Evolutionary conservation across 2,888 invertebrate species (phyloP).

Genomic region (Pollenia amentaria): DNA sequence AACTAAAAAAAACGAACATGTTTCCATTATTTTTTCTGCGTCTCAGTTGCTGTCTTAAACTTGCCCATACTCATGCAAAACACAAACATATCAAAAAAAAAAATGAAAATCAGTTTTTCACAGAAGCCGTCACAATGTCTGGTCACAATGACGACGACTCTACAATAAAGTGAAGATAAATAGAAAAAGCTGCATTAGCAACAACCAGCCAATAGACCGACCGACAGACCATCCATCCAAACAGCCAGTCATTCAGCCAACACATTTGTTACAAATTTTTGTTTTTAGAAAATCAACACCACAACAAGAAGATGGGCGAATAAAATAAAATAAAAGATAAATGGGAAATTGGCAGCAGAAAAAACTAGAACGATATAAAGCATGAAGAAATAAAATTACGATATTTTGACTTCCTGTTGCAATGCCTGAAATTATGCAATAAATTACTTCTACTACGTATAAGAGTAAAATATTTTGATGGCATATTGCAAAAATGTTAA

Average conservation of each 20-base stretch:
- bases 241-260: conserved; percentile 13
- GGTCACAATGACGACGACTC: conserved; percentile 68
- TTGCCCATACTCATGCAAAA: not conserved
- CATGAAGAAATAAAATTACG: conserved; percentile 35
- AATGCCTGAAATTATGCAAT: conserved; percentile 67
- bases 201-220: conserved; percentile 15
- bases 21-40: conserved; percentile 3
- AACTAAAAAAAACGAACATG: not conserved
- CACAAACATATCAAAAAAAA: not conserved
- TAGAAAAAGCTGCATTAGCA: conserved; percentile 60
- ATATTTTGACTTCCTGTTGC: conserved; percentile 66
- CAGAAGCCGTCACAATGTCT: conserved; percentile 65
- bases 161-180: conserved; percentile 38
- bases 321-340: conserved; percentile 7
- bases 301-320: not conserved
- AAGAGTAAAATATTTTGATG: not conserved
- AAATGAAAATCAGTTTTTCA: conserved; percentile 31
- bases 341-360: conserved; percentile 36
- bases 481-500: conserved; percentile 13
- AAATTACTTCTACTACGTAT: conserved; percentile 34
- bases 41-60: conserved; percentile 34
- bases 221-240: conserved; percentile 5
- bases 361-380: conserved; percentile 36
- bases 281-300: conserved; percentile 33
- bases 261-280: conserved; percentile 27